Base-by-base conservation (phyloP, 1,140 invertebrate species). In the Paraescarpia echinospica region DNA sequence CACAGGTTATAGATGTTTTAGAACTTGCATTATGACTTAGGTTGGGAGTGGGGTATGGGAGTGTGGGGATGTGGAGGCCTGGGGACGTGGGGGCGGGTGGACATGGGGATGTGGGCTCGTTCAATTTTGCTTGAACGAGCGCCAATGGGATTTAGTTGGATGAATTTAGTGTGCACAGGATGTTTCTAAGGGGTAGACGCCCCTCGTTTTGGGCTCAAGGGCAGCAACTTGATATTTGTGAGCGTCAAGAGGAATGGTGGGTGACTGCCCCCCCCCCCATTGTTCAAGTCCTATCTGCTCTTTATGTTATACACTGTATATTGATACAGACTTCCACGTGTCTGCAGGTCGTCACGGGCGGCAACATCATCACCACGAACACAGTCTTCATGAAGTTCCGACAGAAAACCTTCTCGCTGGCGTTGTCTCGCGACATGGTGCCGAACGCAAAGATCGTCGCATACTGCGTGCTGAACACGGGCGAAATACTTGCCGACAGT, bases 361-460 rank as follows among this genome's bases (percentile, higher is more conserved):
- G 94, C 34, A 96, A 96, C 93, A 96, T 96, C 90, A 93, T 96
- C 35, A 94, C 95, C 59, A 95, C 94, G 33, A 95, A 96, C 91
- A 95, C 95, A 51, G 92, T 96, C 14, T 94, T 95, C 90, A 96
- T 96, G 95, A 94, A 89, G 33, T 95, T 95, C 31, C 94, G 94
- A 89, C 94, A 95, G 91, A 97, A 97, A 94, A 99, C 98, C 0
- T 98, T 99, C 96, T 97, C 98, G 0, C 97, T 99, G 51, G 97
- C 98, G 0, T 95, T 99, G 9, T 98, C 98, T 33, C 97, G 98
- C 0, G 98, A 99, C 96, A 99, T 99, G 98, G 98, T 98, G 22
- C 99, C 99, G 0, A 97, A 98, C 34, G 97, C 98, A 0, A 98
- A 98, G 0, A 97, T 98, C 31, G 97, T 99, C 27, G 98, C 99